Evolutionary conservation across 2,888 invertebrate genomes (phyloP).

Genomic region (Pinctada fucata): DNA sequence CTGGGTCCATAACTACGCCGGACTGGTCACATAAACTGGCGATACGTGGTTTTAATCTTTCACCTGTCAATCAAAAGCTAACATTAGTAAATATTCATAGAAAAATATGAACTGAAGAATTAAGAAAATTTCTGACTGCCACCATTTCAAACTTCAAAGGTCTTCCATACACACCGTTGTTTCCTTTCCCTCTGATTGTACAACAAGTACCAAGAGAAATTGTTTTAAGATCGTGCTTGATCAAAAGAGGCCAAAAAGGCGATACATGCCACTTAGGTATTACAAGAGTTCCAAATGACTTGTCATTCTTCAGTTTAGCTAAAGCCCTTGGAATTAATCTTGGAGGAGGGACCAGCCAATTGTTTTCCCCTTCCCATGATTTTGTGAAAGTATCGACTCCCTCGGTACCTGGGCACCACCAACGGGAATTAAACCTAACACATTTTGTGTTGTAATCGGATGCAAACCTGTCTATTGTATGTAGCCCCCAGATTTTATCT

Average conservation of each 20-base stretch:
- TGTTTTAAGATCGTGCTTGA: too few relatives aligned
- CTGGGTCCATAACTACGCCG: too few relatives aligned
- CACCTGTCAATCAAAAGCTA: too few relatives aligned
- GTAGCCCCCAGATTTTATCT: slow-evolving; percentile 33
- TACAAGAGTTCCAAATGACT: slow-evolving; percentile 21
- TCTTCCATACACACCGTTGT: too few relatives aligned
- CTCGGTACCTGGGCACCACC: slow-evolving; percentile 21
- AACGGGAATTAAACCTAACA: slow-evolving; percentile 37
- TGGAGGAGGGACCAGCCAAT: slow-evolving; percentile 34
- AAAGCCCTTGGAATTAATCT: slow-evolving; percentile 19
- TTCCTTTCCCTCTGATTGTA: too few relatives aligned
- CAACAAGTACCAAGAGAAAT: too few relatives aligned
- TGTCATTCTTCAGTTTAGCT: slow-evolving; percentile 16
- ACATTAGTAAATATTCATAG: too few relatives aligned
- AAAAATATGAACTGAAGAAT: too few relatives aligned
- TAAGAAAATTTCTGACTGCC: neutral
- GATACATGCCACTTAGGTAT: slow-evolving; percentile 27
- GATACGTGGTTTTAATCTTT: too few relatives aligned
- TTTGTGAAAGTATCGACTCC: slow-evolving; percentile 25
- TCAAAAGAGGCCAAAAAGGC: slow-evolving; percentile 26
- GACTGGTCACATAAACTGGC: too few relatives aligned
- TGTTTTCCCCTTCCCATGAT: slow-evolving; percentile 22
- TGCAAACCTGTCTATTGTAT: slow-evolving; percentile 45
- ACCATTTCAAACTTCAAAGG: neutral
- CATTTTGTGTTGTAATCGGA: slow-evolving; percentile 41